Evolutionary conservation across 2,113 vertebrate species (phyloP), one percentile per base, ranked within the genome.

Genomic region (Noctilio leporinus): DNA sequence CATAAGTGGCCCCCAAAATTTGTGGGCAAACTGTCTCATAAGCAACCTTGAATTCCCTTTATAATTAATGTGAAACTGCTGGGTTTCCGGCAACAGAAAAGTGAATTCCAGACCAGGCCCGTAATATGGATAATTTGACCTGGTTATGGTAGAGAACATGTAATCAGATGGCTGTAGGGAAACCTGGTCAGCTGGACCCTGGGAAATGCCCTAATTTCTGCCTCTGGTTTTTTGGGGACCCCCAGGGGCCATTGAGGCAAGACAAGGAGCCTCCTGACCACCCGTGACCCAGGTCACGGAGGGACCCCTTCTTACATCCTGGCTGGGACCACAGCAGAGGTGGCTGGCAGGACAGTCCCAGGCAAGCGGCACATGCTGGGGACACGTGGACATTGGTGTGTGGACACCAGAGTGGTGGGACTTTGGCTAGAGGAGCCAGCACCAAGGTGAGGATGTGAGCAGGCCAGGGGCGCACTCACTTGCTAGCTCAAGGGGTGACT

Each of bases 31-130:
- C 53, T 51, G 45, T 84, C 30, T 59, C 87, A 33, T 35, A 64
- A 75, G 38, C 86, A 95, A 86, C 26, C 30, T 65, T 62, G 45
- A 82, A 62, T 93, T 62, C 69, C 35, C 65, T 80, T 76, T 53
- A 84, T 95, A 95, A 90, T 83, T 64, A 76, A 97, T 83, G 49
- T 83, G 81, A 83, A 93, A 78, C 55, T 64, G 20, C 76, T 89
- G 59, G 35, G 57, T 87, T 92, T 89, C 94, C 81, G 87, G 86
- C 80, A 47, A 59, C 75, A 75, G 45, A 70, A 84, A 75, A 55
- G 11, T 35, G 19, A 70, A 89, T 86, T 83, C 87, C 33, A 89
- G 57, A n/a, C 43, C 55, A 81, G 78, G 70, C 62, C 49, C 14
- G 69, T 45, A 22, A 91, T 45, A 40, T 2, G 30, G 75, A 30